Evolutionary conservation across 2,888 invertebrate species (phyloP).

Genomic region (Tipula unca): DNA sequence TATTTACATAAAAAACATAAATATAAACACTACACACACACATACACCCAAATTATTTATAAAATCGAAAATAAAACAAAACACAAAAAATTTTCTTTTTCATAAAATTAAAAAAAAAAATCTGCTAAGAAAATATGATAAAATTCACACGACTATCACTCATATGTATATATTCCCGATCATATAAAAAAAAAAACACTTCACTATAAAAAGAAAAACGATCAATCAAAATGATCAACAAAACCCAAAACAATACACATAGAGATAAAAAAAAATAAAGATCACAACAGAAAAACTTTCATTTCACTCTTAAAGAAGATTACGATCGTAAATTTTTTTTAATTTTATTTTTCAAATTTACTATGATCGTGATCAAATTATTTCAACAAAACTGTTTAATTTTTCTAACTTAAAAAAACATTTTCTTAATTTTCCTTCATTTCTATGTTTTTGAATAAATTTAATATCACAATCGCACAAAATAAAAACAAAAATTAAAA

Average conservation of each 20-base stretch:
- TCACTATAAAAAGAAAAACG: background rate
- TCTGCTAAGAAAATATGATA: background rate
- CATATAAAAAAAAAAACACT: background rate
- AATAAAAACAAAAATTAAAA: background rate
- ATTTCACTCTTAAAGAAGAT: slow-evolving; percentile 2
- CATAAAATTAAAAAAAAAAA: background rate
- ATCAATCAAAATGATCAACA: background rate
- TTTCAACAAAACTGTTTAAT: slow-evolving; percentile 14
- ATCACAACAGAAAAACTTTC: background rate
- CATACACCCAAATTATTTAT: background rate
- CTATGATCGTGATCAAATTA: background rate
- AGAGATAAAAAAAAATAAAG: background rate
- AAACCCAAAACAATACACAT: background rate
- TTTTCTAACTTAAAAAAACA: slow-evolving; percentile 1
- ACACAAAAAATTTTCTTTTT: background rate
- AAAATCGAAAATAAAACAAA: background rate
- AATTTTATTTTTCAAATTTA: background rate
- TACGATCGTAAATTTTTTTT: background rate
- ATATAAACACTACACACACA: background rate
- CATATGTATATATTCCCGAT: background rate
- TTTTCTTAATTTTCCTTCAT: background rate
- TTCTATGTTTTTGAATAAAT: background rate
- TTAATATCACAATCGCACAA: background rate
- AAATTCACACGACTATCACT: background rate
- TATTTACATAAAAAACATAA: slow-evolving; percentile 1